These are phyloP conservation scores for Lysandra coridon DNA, from an alignment of 2,888 invertebrate species.

Conservation along the genomic window DNA sequence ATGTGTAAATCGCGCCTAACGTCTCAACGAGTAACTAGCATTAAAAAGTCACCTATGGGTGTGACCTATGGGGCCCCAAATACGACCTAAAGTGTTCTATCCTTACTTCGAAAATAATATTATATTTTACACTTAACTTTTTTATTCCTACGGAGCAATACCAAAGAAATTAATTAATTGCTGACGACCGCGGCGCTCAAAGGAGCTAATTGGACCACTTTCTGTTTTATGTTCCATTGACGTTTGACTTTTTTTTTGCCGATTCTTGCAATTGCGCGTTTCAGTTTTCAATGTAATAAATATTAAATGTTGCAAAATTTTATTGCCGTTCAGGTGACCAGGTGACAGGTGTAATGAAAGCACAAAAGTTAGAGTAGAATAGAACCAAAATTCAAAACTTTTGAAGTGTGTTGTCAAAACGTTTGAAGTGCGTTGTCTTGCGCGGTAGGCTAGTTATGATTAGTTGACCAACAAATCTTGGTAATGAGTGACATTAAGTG, in stretches of 20 bases:
- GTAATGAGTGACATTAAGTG: too few relatives aligned
- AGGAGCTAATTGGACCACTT: constrained; percentile 11
- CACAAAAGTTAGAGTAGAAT: neutral
- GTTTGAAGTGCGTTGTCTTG: too few relatives aligned
- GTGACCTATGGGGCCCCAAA: neutral
- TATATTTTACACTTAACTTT: neutral
- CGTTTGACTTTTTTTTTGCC: neutral
- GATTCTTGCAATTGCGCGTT: neutral
- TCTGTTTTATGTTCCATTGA: neutral
- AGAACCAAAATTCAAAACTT: too few relatives aligned
- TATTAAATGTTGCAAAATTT: too few relatives aligned
- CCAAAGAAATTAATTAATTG: constrained; percentile 14
- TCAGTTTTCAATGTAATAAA: neutral
- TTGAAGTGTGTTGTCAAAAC: too few relatives aligned
- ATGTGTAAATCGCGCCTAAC: too few relatives aligned
- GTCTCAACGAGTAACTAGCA: too few relatives aligned
- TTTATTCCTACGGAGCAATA: neutral
- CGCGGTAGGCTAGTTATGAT: too few relatives aligned
- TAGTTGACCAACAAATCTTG: too few relatives aligned
- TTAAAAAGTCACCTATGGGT: too few relatives aligned
- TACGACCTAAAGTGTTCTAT: neutral
- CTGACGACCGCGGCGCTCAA: neutral
- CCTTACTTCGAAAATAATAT: neutral
- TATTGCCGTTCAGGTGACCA: too few relatives aligned
- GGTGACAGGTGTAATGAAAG: neutral